These are phyloP conservation scores for Aldabrachelys gigantea DNA, from an alignment of 2,113 vertebrate species.

Conservation along the genomic window DNA sequence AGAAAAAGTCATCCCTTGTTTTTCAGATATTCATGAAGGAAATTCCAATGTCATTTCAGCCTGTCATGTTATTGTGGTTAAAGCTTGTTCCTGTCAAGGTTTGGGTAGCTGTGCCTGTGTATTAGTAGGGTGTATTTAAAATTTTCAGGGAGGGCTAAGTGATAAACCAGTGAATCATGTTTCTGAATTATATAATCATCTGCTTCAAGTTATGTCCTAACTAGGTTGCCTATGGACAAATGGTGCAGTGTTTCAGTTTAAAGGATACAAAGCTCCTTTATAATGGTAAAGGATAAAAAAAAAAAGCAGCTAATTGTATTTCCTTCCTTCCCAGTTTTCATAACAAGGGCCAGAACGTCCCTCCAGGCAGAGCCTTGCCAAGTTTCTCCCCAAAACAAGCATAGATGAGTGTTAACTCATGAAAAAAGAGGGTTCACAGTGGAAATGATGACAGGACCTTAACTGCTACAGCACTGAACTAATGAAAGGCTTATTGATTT, in stretches of 20 bases:
- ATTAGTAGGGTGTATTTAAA: neutral
- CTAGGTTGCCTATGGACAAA: neutral
- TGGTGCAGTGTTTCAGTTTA: neutral
- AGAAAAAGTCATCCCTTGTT: neutral
- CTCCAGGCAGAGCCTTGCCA: slow-evolving; percentile 14
- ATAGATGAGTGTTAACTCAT: neutral
- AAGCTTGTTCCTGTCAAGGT: neutral
- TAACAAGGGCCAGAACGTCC: slow-evolving; percentile 23
- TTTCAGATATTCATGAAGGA: neutral
- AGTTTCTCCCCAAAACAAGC: neutral
- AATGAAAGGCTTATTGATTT: slow-evolving; percentile 33
- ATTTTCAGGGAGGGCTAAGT: neutral
- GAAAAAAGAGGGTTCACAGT: neutral
- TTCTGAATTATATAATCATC: neutral
- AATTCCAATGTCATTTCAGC: neutral
- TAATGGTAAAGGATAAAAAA: neutral
- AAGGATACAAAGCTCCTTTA: neutral
- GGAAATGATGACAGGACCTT: slow-evolving; percentile 36
- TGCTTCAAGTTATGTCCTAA: neutral
- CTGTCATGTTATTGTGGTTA: neutral
- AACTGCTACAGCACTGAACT: slow-evolving; percentile 5
- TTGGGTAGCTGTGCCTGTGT: neutral
- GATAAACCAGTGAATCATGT: neutral
- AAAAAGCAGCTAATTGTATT: neutral
- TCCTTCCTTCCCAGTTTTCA: neutral